phyloP scores from a whole-genome alignment of 2,113 vertebrate species.

The Bubo bubo region DNA sequence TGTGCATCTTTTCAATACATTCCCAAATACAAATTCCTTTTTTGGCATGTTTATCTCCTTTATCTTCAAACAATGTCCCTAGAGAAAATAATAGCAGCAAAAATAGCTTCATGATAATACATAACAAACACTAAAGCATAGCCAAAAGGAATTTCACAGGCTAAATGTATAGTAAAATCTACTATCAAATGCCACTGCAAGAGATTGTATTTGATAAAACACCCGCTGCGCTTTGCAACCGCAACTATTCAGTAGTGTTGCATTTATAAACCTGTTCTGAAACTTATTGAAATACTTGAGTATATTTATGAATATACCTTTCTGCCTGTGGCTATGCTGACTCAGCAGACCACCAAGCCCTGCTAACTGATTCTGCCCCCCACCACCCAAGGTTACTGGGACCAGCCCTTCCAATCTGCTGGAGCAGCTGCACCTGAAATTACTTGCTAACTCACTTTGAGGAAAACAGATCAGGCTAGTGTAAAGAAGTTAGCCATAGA shows the following conservation, averaged over 20 bases:
- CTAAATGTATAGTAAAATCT: background rate
- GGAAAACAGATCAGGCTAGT: background rate
- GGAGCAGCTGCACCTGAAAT: background rate
- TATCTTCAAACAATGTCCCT: conserved; percentile 97
- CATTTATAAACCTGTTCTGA: background rate
- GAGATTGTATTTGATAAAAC: background rate
- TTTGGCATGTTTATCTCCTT: conserved; percentile 91
- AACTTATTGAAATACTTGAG: background rate
- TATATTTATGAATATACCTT: background rate
- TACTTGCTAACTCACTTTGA: background rate
- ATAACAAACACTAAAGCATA: background rate
- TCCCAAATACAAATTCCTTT: conserved; percentile 97
- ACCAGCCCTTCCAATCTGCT: background rate
- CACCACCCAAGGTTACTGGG: background rate
- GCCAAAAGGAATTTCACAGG: background rate
- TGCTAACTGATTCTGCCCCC: background rate
- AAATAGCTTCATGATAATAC: background rate
- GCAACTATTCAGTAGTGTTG: background rate
- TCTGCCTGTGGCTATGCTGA: background rate
- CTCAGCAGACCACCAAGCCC: background rate
- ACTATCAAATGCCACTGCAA: background rate
- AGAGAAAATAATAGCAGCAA: conserved; percentile 14
- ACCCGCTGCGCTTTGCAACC: background rate
- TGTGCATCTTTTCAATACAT: conserved; percentile 91
- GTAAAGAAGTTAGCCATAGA: background rate